A percentile compares a stretch with the other conserved stretches of the same genome.
phyloP scores from a whole-genome alignment of 2,888 invertebrate species.

The Nomada fabriciana region DNA sequence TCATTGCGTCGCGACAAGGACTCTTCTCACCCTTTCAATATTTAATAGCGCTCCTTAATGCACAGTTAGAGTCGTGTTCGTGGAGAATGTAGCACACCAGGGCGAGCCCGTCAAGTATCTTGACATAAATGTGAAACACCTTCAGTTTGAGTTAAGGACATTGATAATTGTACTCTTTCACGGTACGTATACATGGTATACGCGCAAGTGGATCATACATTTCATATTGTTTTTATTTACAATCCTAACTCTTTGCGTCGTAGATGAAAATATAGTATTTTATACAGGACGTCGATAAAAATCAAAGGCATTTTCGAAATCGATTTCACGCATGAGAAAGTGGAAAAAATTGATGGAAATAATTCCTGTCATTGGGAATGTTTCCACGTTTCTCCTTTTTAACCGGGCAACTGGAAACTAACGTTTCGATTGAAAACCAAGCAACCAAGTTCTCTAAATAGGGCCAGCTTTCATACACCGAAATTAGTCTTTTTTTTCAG shows the following conservation, averaged over 20 bases:
- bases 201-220: background rate
- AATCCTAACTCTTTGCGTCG: background rate
- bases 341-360: conserved; percentile 10
- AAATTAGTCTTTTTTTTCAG: background rate
- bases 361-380: background rate
- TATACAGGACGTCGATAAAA: conserved; percentile 4
- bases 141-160: conserved; percentile 21
- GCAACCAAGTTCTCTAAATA: too few relatives aligned
- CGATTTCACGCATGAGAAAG: conserved; percentile 1
- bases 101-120: background rate
- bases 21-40: background rate
- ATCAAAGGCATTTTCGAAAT: conserved; percentile 15
- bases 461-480: background rate
- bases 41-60: conserved; percentile 11
- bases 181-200: background rate
- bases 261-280: background rate
- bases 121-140: background rate
- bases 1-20: background rate
- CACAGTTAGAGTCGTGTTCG: conserved; percentile 2
- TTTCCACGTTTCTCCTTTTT: background rate
- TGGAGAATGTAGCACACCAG: background rate
- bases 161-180: background rate
- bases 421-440: conserved; percentile 2
- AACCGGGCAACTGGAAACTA: background rate
- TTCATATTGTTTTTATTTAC: conserved; percentile 10